A percentile compares a stretch with the other conserved stretches of the same genome.
Evolutionary conservation across 2,888 invertebrate genomes (phyloP).

Genomic region (Lochmaea crataegi): DNA sequence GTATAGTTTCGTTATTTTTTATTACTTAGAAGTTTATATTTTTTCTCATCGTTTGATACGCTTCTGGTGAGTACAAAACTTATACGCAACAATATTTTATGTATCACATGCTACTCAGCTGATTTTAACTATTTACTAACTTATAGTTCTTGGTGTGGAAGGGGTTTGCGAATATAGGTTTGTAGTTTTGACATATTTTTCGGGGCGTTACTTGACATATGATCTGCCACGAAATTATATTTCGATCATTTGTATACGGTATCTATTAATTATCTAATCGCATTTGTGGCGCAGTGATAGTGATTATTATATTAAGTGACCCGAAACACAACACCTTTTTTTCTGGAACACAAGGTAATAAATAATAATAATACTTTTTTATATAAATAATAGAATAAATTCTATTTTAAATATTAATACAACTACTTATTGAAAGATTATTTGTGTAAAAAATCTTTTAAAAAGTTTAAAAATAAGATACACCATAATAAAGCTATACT

Average conservation of each 20-base stretch:
- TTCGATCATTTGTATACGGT: neutral
- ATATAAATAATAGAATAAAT: neutral
- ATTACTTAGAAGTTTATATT: slow-evolving; percentile 61
- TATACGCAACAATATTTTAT: slow-evolving; percentile 28
- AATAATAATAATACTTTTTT: neutral
- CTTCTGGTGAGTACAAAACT: slow-evolving; percentile 60
- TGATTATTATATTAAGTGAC: slow-evolving; percentile 17
- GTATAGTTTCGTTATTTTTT: slow-evolving; percentile 64
- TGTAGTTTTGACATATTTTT: slow-evolving; percentile 8
- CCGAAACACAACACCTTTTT: neutral
- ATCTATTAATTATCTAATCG: slow-evolving; percentile 19
- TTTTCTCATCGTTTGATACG: slow-evolving; percentile 61
- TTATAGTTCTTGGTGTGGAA: slow-evolving; percentile 28
- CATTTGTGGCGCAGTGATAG: slow-evolving; percentile 21
- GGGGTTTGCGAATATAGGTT: slow-evolving; percentile 14
- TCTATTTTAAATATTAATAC: no score
- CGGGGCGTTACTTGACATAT: neutral
- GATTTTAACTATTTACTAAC: slow-evolving; percentile 41
- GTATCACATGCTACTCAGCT: slow-evolving; percentile 45
- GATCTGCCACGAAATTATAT: neutral
- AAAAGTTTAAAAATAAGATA: no score
- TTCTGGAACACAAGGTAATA: neutral
- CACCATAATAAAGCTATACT: no score
- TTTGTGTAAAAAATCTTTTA: no score
- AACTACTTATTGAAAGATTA: no score